Conservation (phyloP, 2,888 invertebrate genomes). For the Drosophila leonis region DNA sequence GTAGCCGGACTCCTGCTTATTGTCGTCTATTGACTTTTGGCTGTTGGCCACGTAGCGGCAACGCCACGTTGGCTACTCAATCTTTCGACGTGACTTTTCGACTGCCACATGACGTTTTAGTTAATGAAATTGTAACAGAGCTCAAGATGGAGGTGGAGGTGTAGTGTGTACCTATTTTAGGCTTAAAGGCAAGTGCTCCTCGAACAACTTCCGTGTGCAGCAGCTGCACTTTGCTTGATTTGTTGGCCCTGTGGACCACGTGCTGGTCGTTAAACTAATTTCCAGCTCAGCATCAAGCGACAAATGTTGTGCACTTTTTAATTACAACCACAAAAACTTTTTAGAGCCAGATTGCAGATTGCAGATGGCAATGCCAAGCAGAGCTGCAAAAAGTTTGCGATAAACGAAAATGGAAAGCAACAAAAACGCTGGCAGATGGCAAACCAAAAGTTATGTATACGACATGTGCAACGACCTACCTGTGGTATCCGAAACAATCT, state of each 20-base stretch:
- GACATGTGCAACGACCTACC: slow-evolving; percentile 70
- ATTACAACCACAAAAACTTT: slow-evolving; percentile 50
- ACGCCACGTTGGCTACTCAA: slow-evolving; percentile 47
- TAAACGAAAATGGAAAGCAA: background rate
- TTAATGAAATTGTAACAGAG: background rate
- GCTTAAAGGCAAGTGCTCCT: background rate
- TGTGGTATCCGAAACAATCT: slow-evolving; percentile 96
- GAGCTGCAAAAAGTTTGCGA: slow-evolving; percentile 21
- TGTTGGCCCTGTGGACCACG: slow-evolving; percentile 42
- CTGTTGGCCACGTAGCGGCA: slow-evolving; percentile 56
- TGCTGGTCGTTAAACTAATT: slow-evolving; percentile 38
- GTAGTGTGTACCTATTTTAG: background rate
- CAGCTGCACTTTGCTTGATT: slow-evolving; percentile 57
- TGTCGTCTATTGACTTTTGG: slow-evolving; percentile 69
- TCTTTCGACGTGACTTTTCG: slow-evolving; percentile 65
- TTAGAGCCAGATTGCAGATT: slow-evolving; percentile 4
- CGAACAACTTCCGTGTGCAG: slow-evolving; percentile 21
- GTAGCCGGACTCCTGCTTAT: slow-evolving; percentile 33
- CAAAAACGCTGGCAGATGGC: background rate
- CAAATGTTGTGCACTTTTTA: slow-evolving; percentile 55
- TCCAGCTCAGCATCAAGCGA: slow-evolving; percentile 12
- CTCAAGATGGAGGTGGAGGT: background rate
- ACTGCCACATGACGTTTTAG: slow-evolving; percentile 1
- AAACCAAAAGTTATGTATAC: slow-evolving; percentile 12
- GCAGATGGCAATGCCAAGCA: background rate